Percentiles rank a stretch among this genome's conserved stretches.
Evolutionary conservation across 2,113 vertebrate species (phyloP).

Genomic region (Callopanchax toddi): DNA sequence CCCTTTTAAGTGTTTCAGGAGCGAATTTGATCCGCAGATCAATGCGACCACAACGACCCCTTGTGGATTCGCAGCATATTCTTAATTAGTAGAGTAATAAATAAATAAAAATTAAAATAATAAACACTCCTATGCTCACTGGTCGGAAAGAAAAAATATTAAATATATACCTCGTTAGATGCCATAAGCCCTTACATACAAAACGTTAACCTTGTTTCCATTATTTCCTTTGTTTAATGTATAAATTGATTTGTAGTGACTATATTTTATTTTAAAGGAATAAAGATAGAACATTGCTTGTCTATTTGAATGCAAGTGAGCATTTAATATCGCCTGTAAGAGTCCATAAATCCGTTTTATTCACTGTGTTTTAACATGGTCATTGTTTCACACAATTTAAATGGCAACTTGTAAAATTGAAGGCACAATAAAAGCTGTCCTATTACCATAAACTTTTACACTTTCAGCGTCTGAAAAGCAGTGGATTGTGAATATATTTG

Average conservation of each 20-base stretch:
- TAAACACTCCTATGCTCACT: too few relatives aligned
- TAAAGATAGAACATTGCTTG: too few relatives aligned
- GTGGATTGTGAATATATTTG: not conserved
- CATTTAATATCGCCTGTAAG: not conserved
- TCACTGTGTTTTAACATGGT: not conserved
- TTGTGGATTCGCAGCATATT: conserved; percentile 49
- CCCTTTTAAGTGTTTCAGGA: conserved; percentile 9
- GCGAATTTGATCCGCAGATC: conserved; percentile 10
- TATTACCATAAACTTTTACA: not conserved
- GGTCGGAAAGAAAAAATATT: too few relatives aligned
- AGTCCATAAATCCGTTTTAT: not conserved
- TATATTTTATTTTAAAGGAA: too few relatives aligned
- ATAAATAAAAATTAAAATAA: too few relatives aligned
- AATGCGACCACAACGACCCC: conserved; percentile 61
- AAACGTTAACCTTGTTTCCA: too few relatives aligned
- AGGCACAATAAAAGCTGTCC: not conserved
- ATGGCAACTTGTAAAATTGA: not conserved
- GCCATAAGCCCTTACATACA: too few relatives aligned
- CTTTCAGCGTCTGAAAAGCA: not conserved
- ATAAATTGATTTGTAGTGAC: too few relatives aligned
- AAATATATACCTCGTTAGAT: too few relatives aligned
- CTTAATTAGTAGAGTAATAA: too few relatives aligned
- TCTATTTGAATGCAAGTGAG: too few relatives aligned
- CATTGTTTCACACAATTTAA: not conserved
- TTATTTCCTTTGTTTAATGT: too few relatives aligned